These are phyloP conservation scores for Pithys albifrons DNA, from an alignment of 2,113 vertebrate genomes.

Conservation along the genomic window DNA sequence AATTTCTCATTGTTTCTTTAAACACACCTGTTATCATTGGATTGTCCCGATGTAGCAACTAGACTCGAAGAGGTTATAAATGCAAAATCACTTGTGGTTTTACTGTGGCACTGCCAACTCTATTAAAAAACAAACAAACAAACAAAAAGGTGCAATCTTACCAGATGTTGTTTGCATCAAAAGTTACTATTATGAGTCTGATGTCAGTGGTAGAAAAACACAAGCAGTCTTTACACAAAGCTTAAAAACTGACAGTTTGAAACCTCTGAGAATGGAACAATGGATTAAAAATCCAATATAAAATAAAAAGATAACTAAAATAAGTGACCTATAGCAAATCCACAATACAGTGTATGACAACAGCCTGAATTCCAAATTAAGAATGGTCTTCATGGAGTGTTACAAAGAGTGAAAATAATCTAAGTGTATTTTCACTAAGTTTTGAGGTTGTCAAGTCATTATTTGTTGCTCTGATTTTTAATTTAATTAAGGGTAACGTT, in stretches of 20 bases:
- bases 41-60: slow-evolving; percentile 95
- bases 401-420: neutral
- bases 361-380: neutral
- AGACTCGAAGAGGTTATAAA: slow-evolving; percentile 98
- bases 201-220: neutral
- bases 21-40: slow-evolving; percentile 90
- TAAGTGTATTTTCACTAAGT: neutral
- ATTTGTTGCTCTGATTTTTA: neutral
- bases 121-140: slow-evolving; percentile 54
- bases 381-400: neutral
- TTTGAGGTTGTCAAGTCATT: neutral
- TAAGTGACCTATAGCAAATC: neutral
- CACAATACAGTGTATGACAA: neutral
- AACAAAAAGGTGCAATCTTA: slow-evolving; percentile 14
- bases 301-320: neutral
- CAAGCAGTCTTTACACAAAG: neutral
- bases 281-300: neutral
- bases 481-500: neutral
- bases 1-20: neutral
- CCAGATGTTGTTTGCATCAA: neutral
- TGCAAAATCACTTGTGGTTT: slow-evolving; percentile 93
- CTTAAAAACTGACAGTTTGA: neutral
- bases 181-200: neutral
- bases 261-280: neutral
- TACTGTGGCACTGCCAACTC: slow-evolving; percentile 98